Conservation (phyloP, 2,888 invertebrate genomes). For the Chloroclysta siterata region DNA sequence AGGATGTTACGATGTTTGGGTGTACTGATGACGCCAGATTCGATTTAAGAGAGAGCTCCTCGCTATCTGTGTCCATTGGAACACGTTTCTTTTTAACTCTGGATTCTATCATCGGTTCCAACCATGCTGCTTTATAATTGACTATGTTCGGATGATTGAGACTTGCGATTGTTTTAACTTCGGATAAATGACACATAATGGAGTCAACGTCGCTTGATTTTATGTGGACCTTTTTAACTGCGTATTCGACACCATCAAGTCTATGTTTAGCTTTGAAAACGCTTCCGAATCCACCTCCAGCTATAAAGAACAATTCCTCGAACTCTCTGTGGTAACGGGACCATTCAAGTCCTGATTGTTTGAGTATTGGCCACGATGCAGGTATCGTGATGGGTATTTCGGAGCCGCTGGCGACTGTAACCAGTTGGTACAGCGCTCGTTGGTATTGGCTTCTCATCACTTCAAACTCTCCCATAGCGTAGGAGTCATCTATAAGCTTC, state of each 20-base stretch:
- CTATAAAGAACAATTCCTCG: slow-evolving; percentile 88
- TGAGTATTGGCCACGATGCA: slow-evolving; percentile 80
- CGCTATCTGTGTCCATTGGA: slow-evolving; percentile 70
- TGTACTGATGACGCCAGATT: slow-evolving; percentile 64
- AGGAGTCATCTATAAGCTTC: slow-evolving; percentile 89
- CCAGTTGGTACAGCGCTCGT: slow-evolving; percentile 86
- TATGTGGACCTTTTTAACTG: slow-evolving; percentile 90
- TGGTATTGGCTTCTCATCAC: slow-evolving; percentile 88
- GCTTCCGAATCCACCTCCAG: slow-evolving; percentile 90
- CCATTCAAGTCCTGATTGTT: slow-evolving; percentile 82
- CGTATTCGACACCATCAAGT: slow-evolving; percentile 91
- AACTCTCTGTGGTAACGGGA: slow-evolving; percentile 89
- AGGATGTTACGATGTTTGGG: slow-evolving; percentile 74
- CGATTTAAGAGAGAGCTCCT: slow-evolving; percentile 62
- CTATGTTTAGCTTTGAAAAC: slow-evolving; percentile 91
- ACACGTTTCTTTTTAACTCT: slow-evolving; percentile 68
- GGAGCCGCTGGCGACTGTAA: slow-evolving; percentile 84
- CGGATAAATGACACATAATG: slow-evolving; percentile 88
- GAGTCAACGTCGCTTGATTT: slow-evolving; percentile 86
- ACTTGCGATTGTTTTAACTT: slow-evolving; percentile 92
- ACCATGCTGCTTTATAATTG: slow-evolving; percentile 93
- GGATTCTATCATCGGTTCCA: slow-evolving; percentile 87
- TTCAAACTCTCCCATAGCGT: slow-evolving; percentile 88
- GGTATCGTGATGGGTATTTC: slow-evolving; percentile 80
- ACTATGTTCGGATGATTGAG: slow-evolving; percentile 92